Conservation (phyloP, 2,888 invertebrate genomes). For the Agelastica alni region DNA sequence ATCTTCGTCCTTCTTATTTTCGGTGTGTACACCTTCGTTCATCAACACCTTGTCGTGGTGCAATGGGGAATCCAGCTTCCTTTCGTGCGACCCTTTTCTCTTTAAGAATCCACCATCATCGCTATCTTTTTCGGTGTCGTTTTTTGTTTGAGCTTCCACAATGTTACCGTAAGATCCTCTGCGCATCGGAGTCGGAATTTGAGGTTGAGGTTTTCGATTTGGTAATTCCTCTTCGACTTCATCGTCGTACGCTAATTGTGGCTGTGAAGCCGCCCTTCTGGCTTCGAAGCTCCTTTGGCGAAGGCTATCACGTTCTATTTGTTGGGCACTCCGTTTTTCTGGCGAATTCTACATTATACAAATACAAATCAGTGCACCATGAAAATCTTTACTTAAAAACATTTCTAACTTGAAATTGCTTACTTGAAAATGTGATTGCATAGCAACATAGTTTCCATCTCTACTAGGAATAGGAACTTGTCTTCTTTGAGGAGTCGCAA, state of each 20-base stretch:
- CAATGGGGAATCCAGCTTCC: constrained; percentile 33
- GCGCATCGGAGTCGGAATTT: constrained; percentile 52
- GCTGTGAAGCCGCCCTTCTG: constrained; percentile 68
- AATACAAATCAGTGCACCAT: no score
- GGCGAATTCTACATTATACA: constrained; percentile 40
- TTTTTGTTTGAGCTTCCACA: constrained; percentile 54
- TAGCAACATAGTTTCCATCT: constrained; percentile 47
- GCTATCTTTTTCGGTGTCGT: constrained; percentile 46
- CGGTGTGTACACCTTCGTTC: constrained; percentile 15
- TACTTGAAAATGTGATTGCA: constrained; percentile 34
- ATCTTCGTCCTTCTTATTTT: constrained; percentile 36
- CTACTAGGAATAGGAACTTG: constrained; percentile 27
- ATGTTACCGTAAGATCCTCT: constrained; percentile 67
- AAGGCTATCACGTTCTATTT: constrained; percentile 64
- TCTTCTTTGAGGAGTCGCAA: constrained; percentile 41
- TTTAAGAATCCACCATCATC: constrained; percentile 65
- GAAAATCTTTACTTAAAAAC: neutral
- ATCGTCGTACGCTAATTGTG: constrained; percentile 65
- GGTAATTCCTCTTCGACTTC: constrained; percentile 47
- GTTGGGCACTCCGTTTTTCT: constrained; percentile 66
- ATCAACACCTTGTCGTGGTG: constrained; percentile 13
- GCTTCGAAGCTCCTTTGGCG: constrained; percentile 64
- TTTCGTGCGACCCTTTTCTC: constrained; percentile 54
- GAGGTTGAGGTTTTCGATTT: constrained; percentile 48
- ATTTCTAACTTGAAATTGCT: neutral